phyloP scores from a whole-genome alignment of 23 tunicate species.

The Pegea sp. region DNA sequence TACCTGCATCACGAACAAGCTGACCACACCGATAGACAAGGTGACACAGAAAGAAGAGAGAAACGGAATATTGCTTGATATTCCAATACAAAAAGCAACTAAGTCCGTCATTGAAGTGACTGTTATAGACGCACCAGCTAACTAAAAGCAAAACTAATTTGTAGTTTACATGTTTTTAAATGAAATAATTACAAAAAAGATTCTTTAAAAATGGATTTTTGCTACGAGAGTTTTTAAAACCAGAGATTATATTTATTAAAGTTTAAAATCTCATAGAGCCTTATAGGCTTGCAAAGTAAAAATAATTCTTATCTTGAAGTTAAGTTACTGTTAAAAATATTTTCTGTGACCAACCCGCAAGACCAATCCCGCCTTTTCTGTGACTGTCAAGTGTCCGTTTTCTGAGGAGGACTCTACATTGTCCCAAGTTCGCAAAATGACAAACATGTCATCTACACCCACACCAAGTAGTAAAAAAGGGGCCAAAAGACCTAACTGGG shows the following conservation, averaged over 20 bases:
- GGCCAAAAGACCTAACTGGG: slow-evolving; percentile 7
- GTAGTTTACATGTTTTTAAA: too few relatives aligned
- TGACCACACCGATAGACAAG: slow-evolving; percentile 1
- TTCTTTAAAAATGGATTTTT: too few relatives aligned
- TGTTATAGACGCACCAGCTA: slow-evolving; percentile 14
- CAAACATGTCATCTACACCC: slow-evolving; percentile 27
- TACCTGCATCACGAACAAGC: background rate
- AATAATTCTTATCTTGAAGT: background rate
- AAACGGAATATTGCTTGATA: slow-evolving; percentile 3
- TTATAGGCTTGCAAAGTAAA: background rate
- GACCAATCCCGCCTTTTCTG: slow-evolving; percentile 5
- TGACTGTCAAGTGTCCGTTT: slow-evolving; percentile 1
- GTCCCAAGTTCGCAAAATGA: slow-evolving; percentile 8
- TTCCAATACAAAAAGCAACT: slow-evolving; percentile 12
- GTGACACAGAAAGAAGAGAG: slow-evolving; percentile 12
- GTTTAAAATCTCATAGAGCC: background rate
- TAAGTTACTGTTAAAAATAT: background rate
- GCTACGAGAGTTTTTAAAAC: too few relatives aligned
- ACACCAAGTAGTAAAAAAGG: slow-evolving; percentile 15
- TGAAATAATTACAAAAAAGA: too few relatives aligned
- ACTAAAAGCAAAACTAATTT: too few relatives aligned
- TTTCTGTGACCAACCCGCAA: slow-evolving; percentile 1
- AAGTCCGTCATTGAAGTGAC: slow-evolving; percentile 18
- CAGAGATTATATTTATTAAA: too few relatives aligned
- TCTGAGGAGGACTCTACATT: slow-evolving; percentile 3